phyloP scores from a whole-genome alignment of 2,797 vertebrate genomes.

The Sardinella longiceps region DNA sequence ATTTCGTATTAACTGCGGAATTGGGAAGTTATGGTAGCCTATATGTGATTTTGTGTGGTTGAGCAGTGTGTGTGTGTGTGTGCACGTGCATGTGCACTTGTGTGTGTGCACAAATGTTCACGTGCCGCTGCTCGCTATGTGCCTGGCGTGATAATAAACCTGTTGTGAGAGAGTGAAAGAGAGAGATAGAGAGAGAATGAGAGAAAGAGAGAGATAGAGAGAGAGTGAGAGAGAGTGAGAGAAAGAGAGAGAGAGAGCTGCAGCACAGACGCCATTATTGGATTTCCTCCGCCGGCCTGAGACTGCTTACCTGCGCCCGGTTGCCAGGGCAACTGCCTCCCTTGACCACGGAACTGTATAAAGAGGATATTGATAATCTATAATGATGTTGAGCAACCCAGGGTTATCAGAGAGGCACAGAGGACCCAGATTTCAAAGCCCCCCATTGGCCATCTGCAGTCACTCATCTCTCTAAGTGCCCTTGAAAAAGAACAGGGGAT shows the following conservation, averaged over 20 bases:
- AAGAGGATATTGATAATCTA: conserved; percentile 91
- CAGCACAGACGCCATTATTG: conserved; percentile 71
- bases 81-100: conserved; percentile 25
- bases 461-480: conserved; percentile 40
- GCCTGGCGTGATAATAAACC: conserved; percentile 46
- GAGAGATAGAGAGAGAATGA: too few species aligned
- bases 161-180: too few species aligned
- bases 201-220: too few species aligned
- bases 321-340: conserved; percentile 86
- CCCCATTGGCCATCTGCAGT: conserved; percentile 55
- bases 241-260: conserved; percentile 60
- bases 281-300: conserved; percentile 57
- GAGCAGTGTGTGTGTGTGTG: neutral
- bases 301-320: conserved; percentile 75
- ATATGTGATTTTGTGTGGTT: neutral
- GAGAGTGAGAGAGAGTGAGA: too few species aligned
- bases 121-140: conserved; percentile 20
- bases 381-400: conserved; percentile 79
- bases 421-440: conserved; percentile 77
- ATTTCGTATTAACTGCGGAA: too few species aligned
- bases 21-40: too few species aligned
- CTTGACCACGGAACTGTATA: conserved; percentile 75
- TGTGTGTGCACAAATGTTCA: conserved; percentile 38
- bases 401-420: conserved; percentile 82
- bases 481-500: conserved; percentile 17